Evolutionary conservation across 2,797 vertebrate genomes (phyloP).

Genomic region (Poeciliopsis turneri): DNA sequence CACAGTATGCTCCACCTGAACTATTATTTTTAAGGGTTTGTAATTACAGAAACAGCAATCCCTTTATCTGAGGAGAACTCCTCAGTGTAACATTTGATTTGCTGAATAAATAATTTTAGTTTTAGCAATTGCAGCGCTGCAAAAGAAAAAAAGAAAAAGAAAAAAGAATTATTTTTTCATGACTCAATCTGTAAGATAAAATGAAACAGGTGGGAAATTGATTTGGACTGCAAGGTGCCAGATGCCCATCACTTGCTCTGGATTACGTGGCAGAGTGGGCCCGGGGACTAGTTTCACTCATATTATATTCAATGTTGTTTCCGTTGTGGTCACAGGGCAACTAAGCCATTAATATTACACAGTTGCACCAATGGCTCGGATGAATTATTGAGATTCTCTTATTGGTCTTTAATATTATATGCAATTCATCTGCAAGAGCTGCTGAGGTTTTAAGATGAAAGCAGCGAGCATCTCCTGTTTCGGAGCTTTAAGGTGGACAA

Average conservation of each 20-base stretch:
- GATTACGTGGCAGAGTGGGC: conserved; percentile 42
- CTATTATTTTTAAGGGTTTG: conserved; percentile 30
- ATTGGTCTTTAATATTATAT: conserved; percentile 58
- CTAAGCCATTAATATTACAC: conserved; percentile 77
- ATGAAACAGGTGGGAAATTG: conserved; percentile 71
- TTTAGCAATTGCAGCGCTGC: conserved; percentile 37
- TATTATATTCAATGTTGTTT: conserved; percentile 70
- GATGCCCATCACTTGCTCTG: conserved; percentile 63
- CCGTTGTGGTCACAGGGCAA: conserved; percentile 63
- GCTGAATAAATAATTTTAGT: conserved; percentile 57
- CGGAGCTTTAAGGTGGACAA: conserved; percentile 38
- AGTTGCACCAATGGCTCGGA: conserved; percentile 61
- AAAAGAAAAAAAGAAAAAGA: conserved; percentile 12
- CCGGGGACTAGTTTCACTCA: conserved; percentile 52
- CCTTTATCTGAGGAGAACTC: conserved; percentile 14
- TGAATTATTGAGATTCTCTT: conserved; percentile 73
- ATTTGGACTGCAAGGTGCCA: conserved; percentile 62
- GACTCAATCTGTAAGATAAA: conserved; percentile 72
- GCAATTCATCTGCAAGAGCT: conserved; percentile 56
- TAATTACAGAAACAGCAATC: conserved; percentile 24
- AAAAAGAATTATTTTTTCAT: conserved; percentile 70
- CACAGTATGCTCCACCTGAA: conserved; percentile 18
- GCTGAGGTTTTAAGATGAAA: conserved; percentile 56
- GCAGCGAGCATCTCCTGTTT: conserved; percentile 45
- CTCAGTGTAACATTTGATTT: conserved; percentile 39